Evolutionary conservation across 2,888 invertebrate species (phyloP), one percentile per base, ranked within the genome.

Genomic region (Gordius sp.): DNA sequence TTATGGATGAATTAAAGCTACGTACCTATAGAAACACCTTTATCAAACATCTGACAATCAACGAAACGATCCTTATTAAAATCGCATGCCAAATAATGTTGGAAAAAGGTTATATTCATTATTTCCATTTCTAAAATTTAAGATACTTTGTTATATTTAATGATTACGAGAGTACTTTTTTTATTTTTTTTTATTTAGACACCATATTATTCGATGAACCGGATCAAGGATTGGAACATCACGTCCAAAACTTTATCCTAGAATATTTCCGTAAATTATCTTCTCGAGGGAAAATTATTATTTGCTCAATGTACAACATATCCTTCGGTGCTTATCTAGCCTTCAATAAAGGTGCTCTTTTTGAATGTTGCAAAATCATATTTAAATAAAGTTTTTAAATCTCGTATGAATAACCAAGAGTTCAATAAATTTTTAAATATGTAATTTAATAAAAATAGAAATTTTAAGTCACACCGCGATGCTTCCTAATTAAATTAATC

Each of bases 321-420:
- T 47, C 47, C 4, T 47, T 47, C 23, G 23, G 47, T 23, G 20
- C 47, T 18, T 47, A 18, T 47, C 20, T 47, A 8, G 16, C 23
- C 13, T 47, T 47, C 23, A 47, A 47, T 47, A 47, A 47, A 47
- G 47, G 47, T 47, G 8, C 4, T 20, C 20, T 47, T 47, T 47
- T 47, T 47, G 47, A 18, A 47, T n/a, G n/a, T n/a, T n/a, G n/a
- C n/a, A n/a, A n/a, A n/a, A n/a, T n/a, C n/a, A n/a, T n/a, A n/a
- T n/a, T n/a, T n/a, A n/a, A n/a, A n/a, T n/a, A n/a, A n/a, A n/a
- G n/a, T n/a, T n/a, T n/a, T n/a, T n/a, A n/a, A n/a, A n/a, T n/a
- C n/a, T n/a, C n/a, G n/a, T n/a, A n/a, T n/a, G n/a, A n/a, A n/a
- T n/a, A n/a, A n/a, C n/a, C n/a, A n/a, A n/a, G n/a, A n/a, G n/a